Conservation (phyloP, 2,797 vertebrate genomes). For the Cynodonichthys magdalenae region DNA sequence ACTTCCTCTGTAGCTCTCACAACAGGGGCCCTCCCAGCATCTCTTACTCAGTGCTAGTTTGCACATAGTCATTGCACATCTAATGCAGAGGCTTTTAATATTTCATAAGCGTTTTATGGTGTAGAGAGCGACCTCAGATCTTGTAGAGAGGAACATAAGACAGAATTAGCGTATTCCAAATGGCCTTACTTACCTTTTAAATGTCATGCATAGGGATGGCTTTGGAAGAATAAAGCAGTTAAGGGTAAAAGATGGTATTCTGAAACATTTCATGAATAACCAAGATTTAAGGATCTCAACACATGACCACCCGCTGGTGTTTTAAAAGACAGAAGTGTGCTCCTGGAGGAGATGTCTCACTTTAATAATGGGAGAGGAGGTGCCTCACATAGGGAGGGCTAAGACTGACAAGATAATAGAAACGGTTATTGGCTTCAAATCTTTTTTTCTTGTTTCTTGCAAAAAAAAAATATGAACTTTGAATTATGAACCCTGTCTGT, state of each 20-base stretch:
- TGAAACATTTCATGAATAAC: slow-evolving; percentile 82
- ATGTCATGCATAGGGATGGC: slow-evolving; percentile 82
- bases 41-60: slow-evolving; percentile 75
- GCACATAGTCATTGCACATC: slow-evolving; percentile 77
- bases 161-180: slow-evolving; percentile 82
- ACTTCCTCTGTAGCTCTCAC: slow-evolving; percentile 55
- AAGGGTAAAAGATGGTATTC: slow-evolving; percentile 77
- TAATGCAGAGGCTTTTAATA: slow-evolving; percentile 80
- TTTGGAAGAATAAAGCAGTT: slow-evolving; percentile 78
- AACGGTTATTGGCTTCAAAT: slow-evolving; percentile 55
- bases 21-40: slow-evolving; percentile 66
- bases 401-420: slow-evolving; percentile 66
- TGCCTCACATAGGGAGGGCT: slow-evolving; percentile 61
- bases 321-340: slow-evolving; percentile 74
- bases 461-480: slow-evolving; percentile 47
- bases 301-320: slow-evolving; percentile 82
- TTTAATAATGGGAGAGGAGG: slow-evolving; percentile 72
- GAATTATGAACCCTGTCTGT: slow-evolving; percentile 17
- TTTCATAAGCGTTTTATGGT: slow-evolving; percentile 82
- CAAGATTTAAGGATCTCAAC: slow-evolving; percentile 79
- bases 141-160: slow-evolving; percentile 79
- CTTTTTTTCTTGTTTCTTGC: slow-evolving; percentile 1
- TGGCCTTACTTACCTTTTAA: slow-evolving; percentile 86
- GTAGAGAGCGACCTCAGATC: slow-evolving; percentile 77
- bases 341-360: slow-evolving; percentile 67